Evolutionary conservation across 2,888 invertebrate genomes (phyloP), one percentile per base, ranked within the genome.

Genomic region (Eledona agricola): DNA sequence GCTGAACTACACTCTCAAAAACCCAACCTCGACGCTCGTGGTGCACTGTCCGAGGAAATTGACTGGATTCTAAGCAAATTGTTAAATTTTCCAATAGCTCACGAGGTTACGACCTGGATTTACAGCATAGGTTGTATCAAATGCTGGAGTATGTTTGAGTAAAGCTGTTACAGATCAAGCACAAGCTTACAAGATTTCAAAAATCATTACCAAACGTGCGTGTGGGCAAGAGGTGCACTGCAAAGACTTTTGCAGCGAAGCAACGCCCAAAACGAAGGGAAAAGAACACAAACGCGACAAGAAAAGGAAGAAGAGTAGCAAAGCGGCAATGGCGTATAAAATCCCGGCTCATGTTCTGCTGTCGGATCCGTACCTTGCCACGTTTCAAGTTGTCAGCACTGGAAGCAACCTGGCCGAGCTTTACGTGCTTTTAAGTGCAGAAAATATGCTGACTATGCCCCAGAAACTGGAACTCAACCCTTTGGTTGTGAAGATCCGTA

Each of bases 381-480:
- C 25, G 3, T 51, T 25, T 13, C 19, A 23, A 7, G 3, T 51
- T 3, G 13, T 13, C 1, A 15, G 35, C 6, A 12, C 11, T 5
- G 45, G 26, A 9, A 20, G 4, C 4, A 43, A 10, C 13, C 2
- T 51, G 1, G 4, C 13, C 1, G 28, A 34, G 28, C n/a, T 25
- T 4, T 42, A 11, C 13, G 13, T 35, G n/a, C 20, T 51, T 13
- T 5, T 42, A 1, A 43, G 34, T 13, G 16, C 20, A 3, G 28
- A 43, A 10, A 43, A 51, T 20, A 15, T 34, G 3, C 16, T 51
- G 5, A 35, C 34, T 6, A n/a, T 5, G 1, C 7, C n/a, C 1
- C 51, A 51, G 22, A 51, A 51, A 43, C 6, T 19, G 4, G 34
- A 51, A 28, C 13, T 51, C 15, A 6, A 12, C 11, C 51, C 51